A percentile compares a stretch with the other conserved stretches of the same genome.
Evolutionary conservation across 1,140 invertebrate genomes (phyloP).

Genomic region (Triops cancriformis): DNA sequence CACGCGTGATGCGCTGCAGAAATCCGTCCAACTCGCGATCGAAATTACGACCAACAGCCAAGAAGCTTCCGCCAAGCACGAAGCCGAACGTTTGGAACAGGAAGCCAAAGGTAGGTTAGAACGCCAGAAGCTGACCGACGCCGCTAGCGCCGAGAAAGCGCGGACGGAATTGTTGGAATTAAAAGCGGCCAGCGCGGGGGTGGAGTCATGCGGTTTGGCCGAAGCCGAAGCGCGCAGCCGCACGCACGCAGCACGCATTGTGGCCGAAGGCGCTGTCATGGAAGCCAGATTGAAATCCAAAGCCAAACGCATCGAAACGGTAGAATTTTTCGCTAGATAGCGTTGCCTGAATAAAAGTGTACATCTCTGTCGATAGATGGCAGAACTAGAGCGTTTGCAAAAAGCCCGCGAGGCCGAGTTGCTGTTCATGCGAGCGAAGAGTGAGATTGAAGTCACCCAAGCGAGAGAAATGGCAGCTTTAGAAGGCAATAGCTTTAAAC

Average conservation of each 20-base stretch:
- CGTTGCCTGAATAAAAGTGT: not conserved
- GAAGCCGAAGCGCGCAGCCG: conserved; percentile 46
- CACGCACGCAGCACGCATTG: conserved; percentile 44
- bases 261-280: conserved; percentile 46
- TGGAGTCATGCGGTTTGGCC: conserved; percentile 43
- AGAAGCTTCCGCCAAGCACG: conserved; percentile 46
- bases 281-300: conserved; percentile 44
- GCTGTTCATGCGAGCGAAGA: conserved; percentile 41
- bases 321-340: conserved; percentile 32
- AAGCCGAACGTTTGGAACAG: conserved; percentile 47
- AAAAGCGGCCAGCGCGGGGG: conserved; percentile 39
- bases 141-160: conserved; percentile 44
- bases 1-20: conserved; percentile 46
- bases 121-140: conserved; percentile 45
- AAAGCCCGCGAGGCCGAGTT: conserved; percentile 44
- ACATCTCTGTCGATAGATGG: conserved; percentile 35
- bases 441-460: conserved; percentile 43
- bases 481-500: conserved; percentile 43
- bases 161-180: conserved; percentile 42
- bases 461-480: conserved; percentile 39
- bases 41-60: conserved; percentile 46
- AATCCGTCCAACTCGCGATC: conserved; percentile 48
- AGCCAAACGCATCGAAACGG: conserved; percentile 45
- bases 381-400: conserved; percentile 42
- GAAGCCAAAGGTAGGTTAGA: conserved; percentile 46